Evolutionary conservation across 2,797 vertebrate genomes (phyloP).

Genomic region (Gorsachius magnificus): DNA sequence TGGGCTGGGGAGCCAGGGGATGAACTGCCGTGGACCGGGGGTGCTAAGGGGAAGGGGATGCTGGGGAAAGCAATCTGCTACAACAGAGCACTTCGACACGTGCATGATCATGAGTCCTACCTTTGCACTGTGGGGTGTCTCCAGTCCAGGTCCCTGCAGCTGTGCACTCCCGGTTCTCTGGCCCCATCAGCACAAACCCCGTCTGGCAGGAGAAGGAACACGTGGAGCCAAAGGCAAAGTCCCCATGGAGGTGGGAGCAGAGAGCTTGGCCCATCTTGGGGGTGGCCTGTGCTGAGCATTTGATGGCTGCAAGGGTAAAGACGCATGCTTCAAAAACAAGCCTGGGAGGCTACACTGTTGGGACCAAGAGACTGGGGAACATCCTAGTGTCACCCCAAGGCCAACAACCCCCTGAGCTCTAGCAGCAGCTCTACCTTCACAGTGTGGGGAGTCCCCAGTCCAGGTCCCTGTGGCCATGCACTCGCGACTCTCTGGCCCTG

Average conservation of each 20-base stretch:
- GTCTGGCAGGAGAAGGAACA: neutral
- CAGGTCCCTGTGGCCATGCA: neutral
- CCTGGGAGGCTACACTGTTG: neutral
- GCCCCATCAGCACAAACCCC: neutral
- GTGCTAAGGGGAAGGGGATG: neutral
- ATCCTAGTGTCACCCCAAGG: neutral
- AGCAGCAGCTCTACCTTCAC: neutral
- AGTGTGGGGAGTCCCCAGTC: neutral
- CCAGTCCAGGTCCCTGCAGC: neutral
- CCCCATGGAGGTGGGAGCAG: neutral
- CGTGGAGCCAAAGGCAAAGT: fast-evolving
- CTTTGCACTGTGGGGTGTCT: neutral
- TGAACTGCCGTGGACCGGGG: neutral
- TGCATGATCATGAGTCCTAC: neutral
- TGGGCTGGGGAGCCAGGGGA: neutral
- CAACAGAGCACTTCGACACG: neutral
- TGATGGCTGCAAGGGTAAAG: neutral
- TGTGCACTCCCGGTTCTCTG: fast-evolving
- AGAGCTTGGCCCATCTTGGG: neutral
- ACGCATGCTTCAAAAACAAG: neutral
- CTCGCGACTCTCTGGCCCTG: fast-evolving
- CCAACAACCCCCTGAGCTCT: too few species aligned
- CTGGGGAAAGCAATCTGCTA: neutral
- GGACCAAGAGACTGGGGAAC: neutral
- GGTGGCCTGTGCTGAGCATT: neutral